A percentile compares a stretch with the other conserved stretches of the same genome.
phyloP scores from a whole-genome alignment of 2,888 invertebrate species.

The Meliscaeva auricollis region DNA sequence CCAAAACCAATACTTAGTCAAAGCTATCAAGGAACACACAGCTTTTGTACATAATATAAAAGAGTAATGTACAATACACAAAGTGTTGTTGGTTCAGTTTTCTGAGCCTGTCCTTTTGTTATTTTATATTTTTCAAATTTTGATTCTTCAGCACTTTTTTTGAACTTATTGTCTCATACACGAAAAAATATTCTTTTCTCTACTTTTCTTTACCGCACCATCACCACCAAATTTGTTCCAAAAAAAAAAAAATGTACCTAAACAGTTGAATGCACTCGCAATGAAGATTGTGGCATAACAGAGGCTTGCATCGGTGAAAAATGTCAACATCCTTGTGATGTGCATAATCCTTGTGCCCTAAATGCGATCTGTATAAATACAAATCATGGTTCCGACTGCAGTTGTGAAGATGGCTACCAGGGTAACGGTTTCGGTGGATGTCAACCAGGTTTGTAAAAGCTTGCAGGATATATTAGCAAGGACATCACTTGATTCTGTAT shows the following conservation, averaged over 20 bases:
- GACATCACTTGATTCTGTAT: constrained; percentile 40
- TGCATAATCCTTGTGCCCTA: constrained; percentile 92
- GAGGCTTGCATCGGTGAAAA: constrained; percentile 94
- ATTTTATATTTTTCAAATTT: neutral
- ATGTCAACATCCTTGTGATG: constrained; percentile 94
- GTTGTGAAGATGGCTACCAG: constrained; percentile 93
- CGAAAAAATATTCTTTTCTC: constrained; percentile 56
- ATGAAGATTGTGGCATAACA: constrained; percentile 93
- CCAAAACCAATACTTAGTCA: neutral
- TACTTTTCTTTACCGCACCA: constrained; percentile 71
- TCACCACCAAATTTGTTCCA: constrained; percentile 51
- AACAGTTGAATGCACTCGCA: constrained; percentile 93
- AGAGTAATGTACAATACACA: constrained; percentile 54
- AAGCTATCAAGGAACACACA: neutral
- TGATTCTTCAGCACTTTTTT: constrained; percentile 39
- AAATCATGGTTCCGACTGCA: constrained; percentile 94
- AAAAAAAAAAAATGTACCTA: constrained; percentile 14
- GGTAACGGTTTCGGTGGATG: constrained; percentile 94
- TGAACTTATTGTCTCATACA: constrained; percentile 61
- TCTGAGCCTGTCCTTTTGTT: neutral
- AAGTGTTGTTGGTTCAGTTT: constrained; percentile 40
- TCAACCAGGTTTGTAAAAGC: constrained; percentile 87
- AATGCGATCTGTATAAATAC: constrained; percentile 95
- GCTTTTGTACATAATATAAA: neutral
- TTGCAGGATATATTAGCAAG: neutral